Evolutionary conservation across 1,140 invertebrate genomes (phyloP), one percentile per base, ranked within the genome.

Genomic region (Pollicipes pollicipes): DNA sequence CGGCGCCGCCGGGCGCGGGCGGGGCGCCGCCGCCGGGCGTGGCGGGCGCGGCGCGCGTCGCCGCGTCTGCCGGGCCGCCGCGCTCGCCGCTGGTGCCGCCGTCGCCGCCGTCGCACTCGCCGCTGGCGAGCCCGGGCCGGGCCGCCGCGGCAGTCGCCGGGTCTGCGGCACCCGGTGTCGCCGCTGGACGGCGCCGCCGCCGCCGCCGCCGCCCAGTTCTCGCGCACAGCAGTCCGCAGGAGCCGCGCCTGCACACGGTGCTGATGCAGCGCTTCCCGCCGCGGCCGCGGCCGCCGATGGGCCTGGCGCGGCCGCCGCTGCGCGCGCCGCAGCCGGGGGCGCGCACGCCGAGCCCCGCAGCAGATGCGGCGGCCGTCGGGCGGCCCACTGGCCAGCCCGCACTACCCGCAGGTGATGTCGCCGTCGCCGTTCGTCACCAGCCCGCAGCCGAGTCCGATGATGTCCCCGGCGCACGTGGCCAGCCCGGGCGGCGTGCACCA

Each of bases 401-500:
- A 66, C 27, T 29, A 24, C 64, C 64, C 27, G n/a, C 64, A 66
- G 86, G 73, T 75, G 71, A 84, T 85, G 83, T 84, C 84, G 27
- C 82, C 84, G 0, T 84, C 84, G 10, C 80, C 81, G 29, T 78
- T 78, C 26, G 69, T 75, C 69, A 72, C 75, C 45, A 73, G 74
- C 70, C 76, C 70, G 72, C 77, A 72, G 29, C 74, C 77, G 1
- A 76, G 76, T 21, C 73, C 77, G 21, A 69, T 78, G 17, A 83
- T 85, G 75, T 85, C 86, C 70, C 84, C 81, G 63, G 85, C 84
- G 4, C 85, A 85, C 0, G 81, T 86, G 80, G 83, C 85, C 71
- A 85, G 84, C 78, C 68, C 35, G 35, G 68, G 35, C 68, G 35
- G 27, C 35, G n/a, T 28, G 35, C 58, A 30, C 10, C 29, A 28